Percentiles rank a stretch among this genome's conserved stretches.
Evolutionary conservation across 2,888 invertebrate genomes (phyloP).

Genomic region (Sympetrum striolatum): DNA sequence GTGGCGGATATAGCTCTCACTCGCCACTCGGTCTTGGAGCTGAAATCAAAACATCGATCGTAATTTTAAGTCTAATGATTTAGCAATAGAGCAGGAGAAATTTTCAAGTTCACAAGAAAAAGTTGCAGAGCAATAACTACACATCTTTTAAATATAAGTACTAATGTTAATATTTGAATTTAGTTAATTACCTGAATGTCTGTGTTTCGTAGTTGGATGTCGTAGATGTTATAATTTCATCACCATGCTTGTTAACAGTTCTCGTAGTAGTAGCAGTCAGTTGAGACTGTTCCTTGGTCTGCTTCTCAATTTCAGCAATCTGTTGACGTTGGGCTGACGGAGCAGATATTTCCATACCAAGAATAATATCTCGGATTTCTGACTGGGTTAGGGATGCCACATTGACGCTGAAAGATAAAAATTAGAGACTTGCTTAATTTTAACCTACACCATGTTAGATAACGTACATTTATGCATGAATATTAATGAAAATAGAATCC

Average conservation of each 20-base stretch:
- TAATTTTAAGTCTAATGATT: background rate
- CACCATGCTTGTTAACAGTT: constrained; percentile 99
- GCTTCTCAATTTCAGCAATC: constrained; percentile 99
- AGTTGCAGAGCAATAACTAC: too few relatives aligned
- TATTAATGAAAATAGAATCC: constrained; percentile 17
- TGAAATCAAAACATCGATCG: constrained; percentile 54
- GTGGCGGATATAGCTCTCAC: constrained; percentile 98
- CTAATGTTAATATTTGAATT: too few relatives aligned
- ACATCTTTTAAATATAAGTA: too few relatives aligned
- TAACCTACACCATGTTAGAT: too few relatives aligned
- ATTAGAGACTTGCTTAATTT: constrained; percentile 1
- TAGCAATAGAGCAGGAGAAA: constrained; percentile 40
- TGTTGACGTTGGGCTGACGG: constrained; percentile 99
- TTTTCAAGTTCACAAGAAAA: background rate
- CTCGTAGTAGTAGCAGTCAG: constrained; percentile 97
- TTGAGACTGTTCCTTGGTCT: constrained; percentile 98
- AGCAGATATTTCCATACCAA: constrained; percentile 99
- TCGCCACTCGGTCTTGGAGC: constrained; percentile 99
- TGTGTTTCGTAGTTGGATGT: constrained; percentile 99
- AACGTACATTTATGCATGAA: background rate
- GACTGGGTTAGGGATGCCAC: constrained; percentile 99
- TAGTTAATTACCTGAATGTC: constrained; percentile 73
- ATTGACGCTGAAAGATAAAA: constrained; percentile 74
- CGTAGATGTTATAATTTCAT: constrained; percentile 98
- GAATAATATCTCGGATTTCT: constrained; percentile 98